These are phyloP conservation scores for Vanessa tameamea DNA, from an alignment of 1,140 invertebrate species.

Conservation along the genomic window DNA sequence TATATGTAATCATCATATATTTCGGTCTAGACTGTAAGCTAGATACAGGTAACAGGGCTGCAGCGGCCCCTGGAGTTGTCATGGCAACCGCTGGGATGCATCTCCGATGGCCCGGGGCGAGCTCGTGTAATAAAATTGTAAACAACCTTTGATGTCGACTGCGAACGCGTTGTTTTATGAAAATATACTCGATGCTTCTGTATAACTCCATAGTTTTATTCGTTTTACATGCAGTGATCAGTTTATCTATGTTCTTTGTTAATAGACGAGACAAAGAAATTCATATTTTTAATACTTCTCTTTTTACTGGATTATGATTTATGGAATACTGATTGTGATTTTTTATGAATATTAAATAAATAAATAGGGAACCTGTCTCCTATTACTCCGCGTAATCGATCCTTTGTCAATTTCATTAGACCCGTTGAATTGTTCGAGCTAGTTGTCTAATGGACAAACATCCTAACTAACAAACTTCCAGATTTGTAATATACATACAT, in stretches of 20 bases:
- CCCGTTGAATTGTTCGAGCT: too few species aligned
- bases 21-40: constrained; percentile 27
- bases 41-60: constrained; percentile 16
- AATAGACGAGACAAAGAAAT: not conserved
- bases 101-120: constrained; percentile 38
- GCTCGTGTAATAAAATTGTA: constrained; percentile 42
- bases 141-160: constrained; percentile 33
- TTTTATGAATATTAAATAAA: too few species aligned
- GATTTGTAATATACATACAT: too few species aligned
- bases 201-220: constrained; percentile 9
- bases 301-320: not conserved
- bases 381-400: too few species aligned
- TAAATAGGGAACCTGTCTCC: too few species aligned
- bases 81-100: constrained; percentile 45
- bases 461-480: too few species aligned
- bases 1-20: constrained; percentile 16
- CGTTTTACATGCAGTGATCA: not conserved
- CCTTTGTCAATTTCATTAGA: too few species aligned
- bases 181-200: constrained; percentile 18
- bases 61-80: constrained; percentile 37
- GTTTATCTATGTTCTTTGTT: not conserved
- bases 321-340: not conserved
- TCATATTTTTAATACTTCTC: not conserved
- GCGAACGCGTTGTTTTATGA: constrained; percentile 27
- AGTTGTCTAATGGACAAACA: too few species aligned